Evolutionary conservation across 1,140 invertebrate species (phyloP).

Genomic region (Geopemphigus sp.): DNA sequence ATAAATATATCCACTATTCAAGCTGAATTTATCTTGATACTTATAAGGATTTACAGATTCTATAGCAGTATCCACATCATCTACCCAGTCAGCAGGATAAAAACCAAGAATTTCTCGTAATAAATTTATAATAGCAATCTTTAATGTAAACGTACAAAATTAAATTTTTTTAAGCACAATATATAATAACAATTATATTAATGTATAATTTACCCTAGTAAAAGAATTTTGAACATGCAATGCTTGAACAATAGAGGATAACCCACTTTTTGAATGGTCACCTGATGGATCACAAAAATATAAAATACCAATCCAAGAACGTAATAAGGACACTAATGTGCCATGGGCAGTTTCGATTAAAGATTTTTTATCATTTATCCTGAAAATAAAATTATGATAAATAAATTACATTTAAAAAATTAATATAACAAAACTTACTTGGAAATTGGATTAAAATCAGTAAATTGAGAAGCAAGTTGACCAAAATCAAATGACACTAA

Average conservation of each 20-base stretch:
- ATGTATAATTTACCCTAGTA: slow-evolving; percentile 26
- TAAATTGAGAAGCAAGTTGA: slow-evolving; percentile 84
- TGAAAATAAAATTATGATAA: slow-evolving; percentile 54
- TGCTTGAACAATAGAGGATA: slow-evolving; percentile 35
- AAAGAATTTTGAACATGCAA: slow-evolving; percentile 37
- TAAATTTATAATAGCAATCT: slow-evolving; percentile 72
- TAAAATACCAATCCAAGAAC: slow-evolving; percentile 85
- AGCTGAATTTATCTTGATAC: slow-evolving; percentile 75
- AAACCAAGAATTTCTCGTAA: slow-evolving; percentile 56
- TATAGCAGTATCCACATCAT: slow-evolving; percentile 82
- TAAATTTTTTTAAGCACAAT: background rate
- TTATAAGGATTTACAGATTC: slow-evolving; percentile 79
- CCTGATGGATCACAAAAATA: slow-evolving; percentile 74
- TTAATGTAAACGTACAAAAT: background rate
- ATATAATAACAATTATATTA: background rate
- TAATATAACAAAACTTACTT: slow-evolving; percentile 1
- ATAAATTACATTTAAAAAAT: background rate
- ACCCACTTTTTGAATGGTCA: slow-evolving; percentile 50
- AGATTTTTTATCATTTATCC: slow-evolving; percentile 22
- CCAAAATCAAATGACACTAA: slow-evolving; percentile 74
- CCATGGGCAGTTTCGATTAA: slow-evolving; percentile 38
- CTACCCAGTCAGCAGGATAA: slow-evolving; percentile 84
- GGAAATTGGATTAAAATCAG: slow-evolving; percentile 70
- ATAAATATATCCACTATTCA: slow-evolving; percentile 89
- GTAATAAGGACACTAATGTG: slow-evolving; percentile 64